A percentile compares a stretch with the other conserved stretches of the same genome.
Evolutionary conservation across 2,113 vertebrate species (phyloP).

Genomic region (Aviceda subcristata): DNA sequence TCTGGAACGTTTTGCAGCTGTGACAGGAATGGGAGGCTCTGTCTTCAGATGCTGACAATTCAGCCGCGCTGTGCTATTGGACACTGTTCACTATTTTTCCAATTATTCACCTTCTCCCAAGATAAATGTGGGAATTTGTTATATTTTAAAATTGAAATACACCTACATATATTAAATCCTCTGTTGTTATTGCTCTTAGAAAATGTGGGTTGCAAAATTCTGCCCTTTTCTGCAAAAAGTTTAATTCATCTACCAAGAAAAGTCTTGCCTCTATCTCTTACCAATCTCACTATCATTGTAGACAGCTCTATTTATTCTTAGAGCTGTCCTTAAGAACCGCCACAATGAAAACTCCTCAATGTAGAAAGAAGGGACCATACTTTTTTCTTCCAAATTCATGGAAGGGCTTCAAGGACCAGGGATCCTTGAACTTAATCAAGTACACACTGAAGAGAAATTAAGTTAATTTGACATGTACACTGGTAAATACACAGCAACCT

Average conservation of each 20-base stretch:
- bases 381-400: not conserved
- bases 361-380: not conserved
- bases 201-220: not conserved
- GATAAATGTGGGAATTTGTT: not conserved
- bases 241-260: not conserved
- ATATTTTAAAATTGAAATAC: not conserved
- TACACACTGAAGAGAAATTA: not conserved
- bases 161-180: not conserved
- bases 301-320: not conserved
- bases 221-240: not conserved
- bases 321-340: not conserved
- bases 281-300: not conserved
- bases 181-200: not conserved
- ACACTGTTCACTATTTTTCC: not conserved
- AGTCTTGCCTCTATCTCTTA: not conserved
- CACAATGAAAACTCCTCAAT: not conserved
- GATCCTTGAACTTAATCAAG: not conserved
- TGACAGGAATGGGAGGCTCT: not conserved
- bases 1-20: not conserved
- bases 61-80: not conserved
- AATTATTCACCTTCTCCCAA: not conserved
- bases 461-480: not conserved
- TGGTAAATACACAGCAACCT: not conserved
- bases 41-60: not conserved
- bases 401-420: not conserved